phyloP scores from a whole-genome alignment of 1,140 invertebrate genomes.

The Zaprionus camerounensis region DNA sequence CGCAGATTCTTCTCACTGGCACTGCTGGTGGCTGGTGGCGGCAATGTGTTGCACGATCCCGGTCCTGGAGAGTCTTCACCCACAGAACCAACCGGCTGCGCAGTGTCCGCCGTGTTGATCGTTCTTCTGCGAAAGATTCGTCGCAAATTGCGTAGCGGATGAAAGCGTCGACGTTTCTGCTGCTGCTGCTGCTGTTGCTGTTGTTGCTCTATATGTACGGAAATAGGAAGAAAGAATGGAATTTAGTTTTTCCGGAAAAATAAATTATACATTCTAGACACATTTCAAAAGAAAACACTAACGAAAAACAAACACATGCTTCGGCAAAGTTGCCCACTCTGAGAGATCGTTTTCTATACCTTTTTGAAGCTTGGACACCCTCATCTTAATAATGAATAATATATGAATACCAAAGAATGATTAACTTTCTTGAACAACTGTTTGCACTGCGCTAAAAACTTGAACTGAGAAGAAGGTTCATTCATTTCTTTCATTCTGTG shows the following conservation, averaged over 20 bases:
- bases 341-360: neutral
- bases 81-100: neutral
- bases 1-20: conserved; percentile 80
- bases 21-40: conserved; percentile 66
- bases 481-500: neutral
- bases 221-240: neutral
- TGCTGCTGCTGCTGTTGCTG: conserved; percentile 69
- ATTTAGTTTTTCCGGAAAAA: conserved; percentile 22
- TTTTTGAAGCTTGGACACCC: neutral
- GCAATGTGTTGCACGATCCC: conserved; percentile 64
- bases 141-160: conserved; percentile 81
- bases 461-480: neutral
- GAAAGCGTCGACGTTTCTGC: conserved; percentile 80
- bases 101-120: conserved; percentile 69
- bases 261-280: conserved; percentile 25
- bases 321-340: neutral
- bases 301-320: conserved; percentile 12
- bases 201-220: conserved; percentile 58
- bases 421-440: neutral
- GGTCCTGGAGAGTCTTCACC: conserved; percentile 22
- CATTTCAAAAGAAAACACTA: neutral
- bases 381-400: neutral
- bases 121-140: conserved; percentile 82
- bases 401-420: neutral
- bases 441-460: neutral